Evolutionary conservation across 64 coral and sea anemone genomes (phyloP), one percentile per base, ranked within the genome.

Genomic region (Porites lutea): DNA sequence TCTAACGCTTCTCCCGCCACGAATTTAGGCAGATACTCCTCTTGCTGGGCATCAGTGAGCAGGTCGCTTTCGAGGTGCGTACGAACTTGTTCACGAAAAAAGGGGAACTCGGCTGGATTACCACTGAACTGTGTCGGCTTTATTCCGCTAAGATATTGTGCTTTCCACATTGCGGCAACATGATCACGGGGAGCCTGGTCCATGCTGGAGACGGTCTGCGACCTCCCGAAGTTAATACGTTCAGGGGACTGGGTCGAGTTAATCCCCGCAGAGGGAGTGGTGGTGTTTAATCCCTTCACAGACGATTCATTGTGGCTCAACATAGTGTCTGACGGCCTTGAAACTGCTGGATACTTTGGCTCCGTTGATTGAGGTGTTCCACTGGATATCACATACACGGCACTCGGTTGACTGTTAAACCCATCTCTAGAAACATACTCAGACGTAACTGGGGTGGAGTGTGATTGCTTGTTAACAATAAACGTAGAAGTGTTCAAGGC

Each of bases 21-120:
- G 37, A 82, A 91, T 52, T 91, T 91, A 12, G 78, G 78, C 2
- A 91, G 53, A 44, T 91, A 91, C 46, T 91, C 89, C 6, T 64
- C 61, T 13, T 78, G 60, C 49, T 91, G 78, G 6, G 89, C 52
- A 43, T 91, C 89, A 54, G 89, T 82, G 15, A 91, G 78, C 1
- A 82, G 27, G 9, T 83, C 78, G 18, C 78, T 48, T 45, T 91
- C 89, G 7, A 91, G 52, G 18, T 83, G 79, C 6, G 69, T 70
- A 2, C 75, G 52, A 48, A 79, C 52, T 18, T 90, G 88, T 5
- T 77, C 62, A 14, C 75, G 88, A 66, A 80, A 53, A 37, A 37
- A 1, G 27, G 27, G 27, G 27, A 37, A 37, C 27, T 37, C 27
- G 27, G 27, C 27, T 37, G 27, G 27, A 37, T 37, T 37, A 37